Evolutionary conservation across 2,797 vertebrate species (phyloP).

Genomic region (Tokudaia tokunoshimensis): DNA sequence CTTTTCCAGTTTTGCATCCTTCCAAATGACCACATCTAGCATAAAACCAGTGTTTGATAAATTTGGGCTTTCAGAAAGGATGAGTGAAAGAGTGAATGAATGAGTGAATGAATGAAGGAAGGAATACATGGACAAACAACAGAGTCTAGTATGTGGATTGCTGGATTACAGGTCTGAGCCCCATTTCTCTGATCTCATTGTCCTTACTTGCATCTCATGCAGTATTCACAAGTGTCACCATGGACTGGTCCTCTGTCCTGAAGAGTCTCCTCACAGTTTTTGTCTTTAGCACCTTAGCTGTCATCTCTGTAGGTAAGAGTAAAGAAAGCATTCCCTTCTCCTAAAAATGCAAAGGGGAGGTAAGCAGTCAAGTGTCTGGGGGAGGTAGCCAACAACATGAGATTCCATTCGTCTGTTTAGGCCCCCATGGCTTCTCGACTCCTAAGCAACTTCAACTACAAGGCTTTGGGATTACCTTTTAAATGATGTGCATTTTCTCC

Average conservation of each 20-base stretch:
- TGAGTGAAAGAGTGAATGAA: background rate
- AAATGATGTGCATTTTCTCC: background rate
- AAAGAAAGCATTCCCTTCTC: background rate
- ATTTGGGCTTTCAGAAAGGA: background rate
- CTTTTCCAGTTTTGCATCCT: background rate
- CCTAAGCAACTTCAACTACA: background rate
- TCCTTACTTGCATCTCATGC: background rate
- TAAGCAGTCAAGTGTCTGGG: background rate
- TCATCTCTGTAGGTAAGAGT: background rate
- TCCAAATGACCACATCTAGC: background rate
- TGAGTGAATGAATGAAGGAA: background rate
- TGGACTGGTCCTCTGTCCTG: background rate
- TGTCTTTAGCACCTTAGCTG: background rate
- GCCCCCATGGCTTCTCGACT: background rate
- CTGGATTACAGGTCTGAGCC: background rate
- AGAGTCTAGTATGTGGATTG: background rate
- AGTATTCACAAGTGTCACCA: background rate
- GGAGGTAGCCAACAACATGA: background rate
- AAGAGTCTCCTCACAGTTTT: background rate
- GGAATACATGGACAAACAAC: background rate
- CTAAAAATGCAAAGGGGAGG: background rate
- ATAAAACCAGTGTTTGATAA: background rate
- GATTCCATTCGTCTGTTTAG: background rate
- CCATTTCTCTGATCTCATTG: background rate
- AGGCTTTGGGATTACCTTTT: background rate